Evolutionary conservation across 2,888 invertebrate genomes (phyloP).

Genomic region (Leucophenga maculata): DNA sequence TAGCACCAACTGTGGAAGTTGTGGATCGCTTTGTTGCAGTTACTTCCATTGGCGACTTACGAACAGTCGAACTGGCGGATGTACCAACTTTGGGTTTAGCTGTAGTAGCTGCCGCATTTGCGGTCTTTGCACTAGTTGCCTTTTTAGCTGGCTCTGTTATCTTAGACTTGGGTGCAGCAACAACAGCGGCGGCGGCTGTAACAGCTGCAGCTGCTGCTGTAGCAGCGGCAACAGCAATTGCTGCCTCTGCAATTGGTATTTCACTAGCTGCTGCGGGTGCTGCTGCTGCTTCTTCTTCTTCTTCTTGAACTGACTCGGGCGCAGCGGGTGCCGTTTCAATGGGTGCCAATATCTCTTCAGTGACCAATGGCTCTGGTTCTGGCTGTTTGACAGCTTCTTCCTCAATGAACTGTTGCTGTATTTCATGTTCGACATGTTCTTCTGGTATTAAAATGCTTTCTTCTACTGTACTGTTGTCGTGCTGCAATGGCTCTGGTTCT

Average conservation of each 20-base stretch:
- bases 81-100: slow-evolving; percentile 45
- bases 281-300: neutral
- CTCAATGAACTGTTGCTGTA: neutral
- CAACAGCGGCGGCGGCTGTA: slow-evolving; percentile 37
- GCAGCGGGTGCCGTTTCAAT: slow-evolving; percentile 11
- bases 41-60: slow-evolving; percentile 42
- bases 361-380: slow-evolving; percentile 17
- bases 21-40: slow-evolving; percentile 17
- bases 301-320: neutral
- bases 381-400: slow-evolving; percentile 3
- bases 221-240: slow-evolving; percentile 29
- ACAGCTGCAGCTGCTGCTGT: slow-evolving; percentile 34
- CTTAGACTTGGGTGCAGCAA: slow-evolving; percentile 41
- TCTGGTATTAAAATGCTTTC: neutral
- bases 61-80: slow-evolving; percentile 31
- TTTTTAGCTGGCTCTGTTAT: slow-evolving; percentile 29
- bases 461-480: neutral
- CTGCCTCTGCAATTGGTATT: neutral
- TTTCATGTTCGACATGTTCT: neutral
- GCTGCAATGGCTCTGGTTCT: neutral
- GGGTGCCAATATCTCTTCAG: neutral
- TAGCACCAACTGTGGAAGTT: slow-evolving; percentile 25
- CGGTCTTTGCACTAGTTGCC: slow-evolving; percentile 5
- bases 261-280: slow-evolving; percentile 4
- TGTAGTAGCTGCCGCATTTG: slow-evolving; percentile 30